Percentiles rank a stretch among this genome's conserved stretches.
Conservation (phyloP, 2,797 vertebrate species). For the Luscinia megarhynchos region DNA sequence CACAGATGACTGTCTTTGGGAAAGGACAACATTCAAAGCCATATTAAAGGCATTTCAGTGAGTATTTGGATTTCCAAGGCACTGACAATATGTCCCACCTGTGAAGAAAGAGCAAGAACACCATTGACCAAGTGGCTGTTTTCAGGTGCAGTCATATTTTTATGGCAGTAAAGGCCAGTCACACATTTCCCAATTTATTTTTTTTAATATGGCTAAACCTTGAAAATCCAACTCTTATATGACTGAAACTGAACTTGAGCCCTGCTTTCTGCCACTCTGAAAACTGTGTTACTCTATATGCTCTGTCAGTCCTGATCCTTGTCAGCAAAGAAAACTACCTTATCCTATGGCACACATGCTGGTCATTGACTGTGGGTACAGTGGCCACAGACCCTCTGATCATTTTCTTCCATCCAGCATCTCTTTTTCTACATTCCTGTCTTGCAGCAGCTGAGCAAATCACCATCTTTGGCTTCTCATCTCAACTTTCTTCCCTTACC, state of each 20-base stretch:
- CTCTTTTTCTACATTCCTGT: not conserved
- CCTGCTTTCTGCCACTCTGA: not conserved
- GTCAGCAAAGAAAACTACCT: not conserved
- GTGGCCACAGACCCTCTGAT: not conserved
- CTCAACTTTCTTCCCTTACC: not conserved
- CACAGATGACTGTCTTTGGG: not conserved
- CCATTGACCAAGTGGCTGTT: not conserved
- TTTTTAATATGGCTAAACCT: not conserved
- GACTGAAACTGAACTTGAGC: not conserved
- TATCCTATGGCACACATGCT: fast-evolving
- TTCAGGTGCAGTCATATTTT: not conserved
- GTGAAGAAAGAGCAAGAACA: not conserved
- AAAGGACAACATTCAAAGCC: not conserved
- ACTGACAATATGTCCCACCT: not conserved
- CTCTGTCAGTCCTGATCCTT: not conserved
- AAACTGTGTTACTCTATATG: not conserved
- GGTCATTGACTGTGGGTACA: not conserved
- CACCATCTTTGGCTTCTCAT: not conserved
- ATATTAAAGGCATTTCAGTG: not conserved
- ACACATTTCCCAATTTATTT: not conserved
- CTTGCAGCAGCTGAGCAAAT: not conserved
- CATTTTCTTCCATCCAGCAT: not conserved
- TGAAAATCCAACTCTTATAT: not conserved
- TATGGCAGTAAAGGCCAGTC: not conserved
- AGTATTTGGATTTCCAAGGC: not conserved